Conservation (phyloP, 2,113 vertebrate species). For the Osmerus eperlanus region DNA sequence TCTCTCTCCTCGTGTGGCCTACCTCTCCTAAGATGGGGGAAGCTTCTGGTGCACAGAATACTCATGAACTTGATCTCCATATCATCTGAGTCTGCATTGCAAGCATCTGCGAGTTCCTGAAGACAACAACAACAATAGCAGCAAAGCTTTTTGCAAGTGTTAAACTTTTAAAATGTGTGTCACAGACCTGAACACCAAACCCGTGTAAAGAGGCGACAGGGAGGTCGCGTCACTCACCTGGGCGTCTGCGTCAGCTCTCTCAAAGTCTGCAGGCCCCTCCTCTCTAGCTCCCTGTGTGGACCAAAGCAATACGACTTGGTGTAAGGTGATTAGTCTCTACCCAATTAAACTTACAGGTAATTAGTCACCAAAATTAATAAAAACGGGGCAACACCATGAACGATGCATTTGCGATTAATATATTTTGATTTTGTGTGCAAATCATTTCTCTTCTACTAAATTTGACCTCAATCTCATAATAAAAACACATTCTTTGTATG, state of each 20-base stretch:
- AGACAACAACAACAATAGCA: neutral
- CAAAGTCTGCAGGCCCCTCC: slow-evolving; percentile 76
- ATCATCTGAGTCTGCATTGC: slow-evolving; percentile 83
- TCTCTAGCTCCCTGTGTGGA: slow-evolving; percentile 84
- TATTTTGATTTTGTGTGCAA: neutral
- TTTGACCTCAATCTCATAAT: no score
- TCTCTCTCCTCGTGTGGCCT: slow-evolving; percentile 26
- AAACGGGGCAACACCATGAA: no score
- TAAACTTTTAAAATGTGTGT: neutral
- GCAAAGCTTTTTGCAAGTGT: slow-evolving; percentile 4
- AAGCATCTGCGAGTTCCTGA: slow-evolving; percentile 85
- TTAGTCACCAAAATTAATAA: no score
- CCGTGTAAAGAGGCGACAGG: neutral
- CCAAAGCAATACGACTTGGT: neutral
- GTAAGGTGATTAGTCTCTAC: no score
- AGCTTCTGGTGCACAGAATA: slow-evolving; percentile 91
- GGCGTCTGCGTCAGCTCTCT: slow-evolving; percentile 79
- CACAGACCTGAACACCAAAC: neutral
- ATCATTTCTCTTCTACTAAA: neutral
- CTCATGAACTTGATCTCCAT: slow-evolving; percentile 91
- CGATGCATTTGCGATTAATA: no score
- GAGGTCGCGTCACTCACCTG: slow-evolving; percentile 72
- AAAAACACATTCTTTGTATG: no score
- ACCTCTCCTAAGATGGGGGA: slow-evolving; percentile 91
- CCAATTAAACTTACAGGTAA: no score